Base-by-base conservation (phyloP, 2,888 invertebrate genomes). In the Hypercompe scribonia region DNA sequence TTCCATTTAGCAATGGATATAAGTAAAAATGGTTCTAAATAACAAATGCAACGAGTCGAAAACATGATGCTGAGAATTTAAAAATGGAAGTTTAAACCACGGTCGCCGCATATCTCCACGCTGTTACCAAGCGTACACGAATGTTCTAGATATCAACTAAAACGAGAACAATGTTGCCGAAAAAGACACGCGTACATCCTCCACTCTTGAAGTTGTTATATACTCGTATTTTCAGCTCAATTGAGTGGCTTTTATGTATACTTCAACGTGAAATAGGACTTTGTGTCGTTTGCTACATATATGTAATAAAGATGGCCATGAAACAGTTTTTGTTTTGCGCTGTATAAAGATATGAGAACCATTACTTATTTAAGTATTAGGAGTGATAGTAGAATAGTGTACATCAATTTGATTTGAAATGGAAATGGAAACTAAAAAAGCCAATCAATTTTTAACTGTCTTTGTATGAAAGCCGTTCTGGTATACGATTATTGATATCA, bases 201-300 rank as follows among this genome's bases (percentile, higher is more conserved):
- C 75, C 77, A 74, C 71, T 76, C 76, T 76, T 76, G 74, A 71
- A 72, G 77, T 77, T 68, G 79, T 80, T 81, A 84, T 86, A 87
- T 81, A n/a, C n/a, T n/a, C n/a, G n/a, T n/a, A 85, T 86, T 89
- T 89, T 85, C 85, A 80, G 81, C 83, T 83, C 84, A 87, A 83
- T 83, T 81, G 81, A 85, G 80, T 82, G 78, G 81, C 85, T 87
- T 77, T 86, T 83, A n/a, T n/a, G 81, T 82, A 81, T 76, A 83
- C 79, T 83, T 75, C 71, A 75, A 80, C 67, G 81, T 77, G 81
- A 78, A 82, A 78, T 78, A 73, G 81, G 80, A 87, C 84, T 84
- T 86, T 84, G 84, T 85, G 84, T 82, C 82, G 82, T 73, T 75
- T 77, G 73, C 68, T 77, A 54, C n/a, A n/a, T n/a, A n/a, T n/a